Conservation (phyloP, 2,888 invertebrate species). For the Hydropsyche betteni region DNA sequence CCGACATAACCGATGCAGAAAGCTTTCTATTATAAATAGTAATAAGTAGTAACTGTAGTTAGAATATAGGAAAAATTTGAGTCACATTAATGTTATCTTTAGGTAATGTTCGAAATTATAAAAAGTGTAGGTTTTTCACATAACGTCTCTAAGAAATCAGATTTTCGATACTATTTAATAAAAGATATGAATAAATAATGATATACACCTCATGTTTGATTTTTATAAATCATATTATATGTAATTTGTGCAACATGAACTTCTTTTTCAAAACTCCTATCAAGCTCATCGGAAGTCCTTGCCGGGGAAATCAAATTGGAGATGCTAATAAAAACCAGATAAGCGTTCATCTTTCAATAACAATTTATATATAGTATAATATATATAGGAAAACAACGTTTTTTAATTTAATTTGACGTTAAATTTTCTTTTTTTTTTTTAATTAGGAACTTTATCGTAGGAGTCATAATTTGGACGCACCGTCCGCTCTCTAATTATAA, state of each 20-base stretch:
- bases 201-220: conserved; percentile 29
- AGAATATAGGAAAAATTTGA: conserved; percentile 26
- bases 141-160: neutral
- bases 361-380: conserved; percentile 10
- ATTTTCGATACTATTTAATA: conserved; percentile 30
- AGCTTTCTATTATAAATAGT: conserved; percentile 26
- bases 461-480: neutral
- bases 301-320: conserved; percentile 18
- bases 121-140: neutral
- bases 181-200: conserved; percentile 48
- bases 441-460: conserved; percentile 36
- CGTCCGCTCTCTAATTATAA: neutral
- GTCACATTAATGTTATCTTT: conserved; percentile 20
- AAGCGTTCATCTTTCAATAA: neutral
- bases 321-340: conserved; percentile 30
- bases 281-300: conserved; percentile 23
- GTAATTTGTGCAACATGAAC: conserved; percentile 42
- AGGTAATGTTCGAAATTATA: neutral
- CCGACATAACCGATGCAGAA: neutral
- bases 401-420: conserved; percentile 35
- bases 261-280: conserved; percentile 50
- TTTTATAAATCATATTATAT: conserved; percentile 29
- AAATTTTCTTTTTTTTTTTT: neutral
- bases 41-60: neutral
- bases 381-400: conserved; percentile 22